Conservation (phyloP, 2,113 vertebrate species). For the Phalacrocorax pelagicus region DNA sequence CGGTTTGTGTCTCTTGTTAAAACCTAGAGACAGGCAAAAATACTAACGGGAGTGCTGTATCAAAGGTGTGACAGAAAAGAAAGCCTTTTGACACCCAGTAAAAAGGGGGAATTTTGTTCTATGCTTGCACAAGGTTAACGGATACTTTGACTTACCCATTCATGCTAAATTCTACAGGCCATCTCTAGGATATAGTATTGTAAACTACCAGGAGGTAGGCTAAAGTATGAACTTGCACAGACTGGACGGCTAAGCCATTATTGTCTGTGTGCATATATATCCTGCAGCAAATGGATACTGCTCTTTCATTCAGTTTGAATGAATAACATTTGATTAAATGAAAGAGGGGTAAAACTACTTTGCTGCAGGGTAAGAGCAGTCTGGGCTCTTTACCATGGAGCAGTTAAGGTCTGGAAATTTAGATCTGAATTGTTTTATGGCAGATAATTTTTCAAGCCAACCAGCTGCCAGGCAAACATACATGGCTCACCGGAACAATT, state of each 20-base stretch:
- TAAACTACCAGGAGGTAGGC: neutral
- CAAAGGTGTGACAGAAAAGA: neutral
- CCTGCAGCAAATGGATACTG: slow-evolving; percentile 26
- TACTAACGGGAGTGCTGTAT: neutral
- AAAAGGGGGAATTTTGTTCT: neutral
- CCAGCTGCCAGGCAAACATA: neutral
- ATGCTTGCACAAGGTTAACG: neutral
- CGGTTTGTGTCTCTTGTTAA: neutral
- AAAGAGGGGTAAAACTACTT: neutral
- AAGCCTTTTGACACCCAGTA: neutral
- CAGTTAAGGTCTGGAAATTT: slow-evolving; percentile 18
- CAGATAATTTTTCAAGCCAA: neutral
- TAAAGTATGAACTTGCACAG: neutral
- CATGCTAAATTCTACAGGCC: neutral
- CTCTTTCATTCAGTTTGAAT: slow-evolving; percentile 31
- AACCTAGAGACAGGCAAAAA: neutral
- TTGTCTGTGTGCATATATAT: neutral
- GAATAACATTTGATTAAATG: neutral
- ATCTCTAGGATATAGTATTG: neutral
- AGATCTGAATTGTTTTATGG: neutral
- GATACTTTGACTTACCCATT: neutral
- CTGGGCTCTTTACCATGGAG: neutral
- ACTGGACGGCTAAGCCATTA: neutral
- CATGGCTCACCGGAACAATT: neutral
- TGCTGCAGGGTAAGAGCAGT: slow-evolving; percentile 1